Percentiles rank a stretch among this genome's conserved stretches.
These are phyloP conservation scores for Indicator maculatus DNA, from an alignment of 2,113 vertebrate species.

Conservation along the genomic window DNA sequence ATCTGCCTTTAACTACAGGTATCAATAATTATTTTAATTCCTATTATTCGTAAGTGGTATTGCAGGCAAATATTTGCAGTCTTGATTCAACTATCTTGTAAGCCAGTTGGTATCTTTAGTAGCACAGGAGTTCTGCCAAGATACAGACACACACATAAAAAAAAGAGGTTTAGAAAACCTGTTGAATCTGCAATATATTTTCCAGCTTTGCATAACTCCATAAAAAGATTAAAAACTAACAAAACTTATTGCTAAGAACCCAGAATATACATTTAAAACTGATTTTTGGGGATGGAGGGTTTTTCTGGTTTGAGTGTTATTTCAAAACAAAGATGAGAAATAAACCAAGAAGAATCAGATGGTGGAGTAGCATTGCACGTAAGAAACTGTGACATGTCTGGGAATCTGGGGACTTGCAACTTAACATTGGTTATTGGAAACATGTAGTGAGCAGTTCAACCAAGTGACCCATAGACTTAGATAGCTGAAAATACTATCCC, in stretches of 20 bases:
- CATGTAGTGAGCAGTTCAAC: background rate
- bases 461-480: background rate
- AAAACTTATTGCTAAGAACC: background rate
- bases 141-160: background rate
- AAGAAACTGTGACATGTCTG: background rate
- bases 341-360: background rate
- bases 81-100: background rate
- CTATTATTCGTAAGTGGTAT: background rate
- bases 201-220: background rate
- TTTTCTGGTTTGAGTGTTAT: background rate
- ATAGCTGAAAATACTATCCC: background rate
- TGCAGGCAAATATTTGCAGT: background rate
- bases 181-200: background rate
- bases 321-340: background rate
- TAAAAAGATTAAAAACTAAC: background rate
- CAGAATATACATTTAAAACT: background rate
- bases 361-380: background rate
- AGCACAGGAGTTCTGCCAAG: background rate
- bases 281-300: background rate
- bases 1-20: conserved; percentile 96
- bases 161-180: background rate
- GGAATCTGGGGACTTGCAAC: background rate
- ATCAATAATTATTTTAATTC: background rate
- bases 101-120: background rate
- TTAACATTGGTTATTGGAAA: background rate